Evolutionary conservation across 2,888 invertebrate genomes (phyloP), one percentile per base, ranked within the genome.

Genomic region (Drosophila melanosoma): DNA sequence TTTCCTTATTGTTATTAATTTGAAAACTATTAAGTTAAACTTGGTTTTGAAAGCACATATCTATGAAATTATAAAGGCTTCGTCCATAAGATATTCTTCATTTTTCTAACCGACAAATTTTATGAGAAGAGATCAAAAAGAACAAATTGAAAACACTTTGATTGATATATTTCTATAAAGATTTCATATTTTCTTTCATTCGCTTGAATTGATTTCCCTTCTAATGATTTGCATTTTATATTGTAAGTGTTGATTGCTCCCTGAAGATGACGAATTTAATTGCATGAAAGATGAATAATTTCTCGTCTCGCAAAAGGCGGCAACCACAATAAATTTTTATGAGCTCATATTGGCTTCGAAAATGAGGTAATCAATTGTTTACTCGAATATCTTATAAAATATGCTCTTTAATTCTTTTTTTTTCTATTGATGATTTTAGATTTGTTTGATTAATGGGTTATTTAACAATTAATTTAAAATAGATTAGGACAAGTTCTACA

Each of bases 401-500:
- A 12, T 32, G n/a, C 15, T 15, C 2, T 32, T 32, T n/a, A 26
- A n/a, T 32, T n/a, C 2, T 8, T n/a, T 26, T 15, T 26, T 36
- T 48, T 20, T 35, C 36, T 20, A 15, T 35, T 51, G 8, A 36
- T 53, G 10, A 35, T 15, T 45, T 29, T 32, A 51, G 17, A 51
- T 51, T 29, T 51, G 17, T 7, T 29, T 51, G 11, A 3, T 29
- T 29, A 51, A 51, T 51, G 15, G n/a, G n/a, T 15, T 6, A 29
- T n/a, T n/a, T 12, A 51, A 51, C 32, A 57, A n/a, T 8, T 48
- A 63, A 64, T 63, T 67, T 20, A 20, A 54, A 12, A 17, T 10
- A 20, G 26, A 67, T 67, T 38, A 38, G 33, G 26, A 0, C 10
- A 48, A 38, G 51, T 67, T 23, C 17, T 38, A 20, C 57, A 56